phyloP scores from a whole-genome alignment of 2,888 invertebrate genomes.

The Apodemia mormo region DNA sequence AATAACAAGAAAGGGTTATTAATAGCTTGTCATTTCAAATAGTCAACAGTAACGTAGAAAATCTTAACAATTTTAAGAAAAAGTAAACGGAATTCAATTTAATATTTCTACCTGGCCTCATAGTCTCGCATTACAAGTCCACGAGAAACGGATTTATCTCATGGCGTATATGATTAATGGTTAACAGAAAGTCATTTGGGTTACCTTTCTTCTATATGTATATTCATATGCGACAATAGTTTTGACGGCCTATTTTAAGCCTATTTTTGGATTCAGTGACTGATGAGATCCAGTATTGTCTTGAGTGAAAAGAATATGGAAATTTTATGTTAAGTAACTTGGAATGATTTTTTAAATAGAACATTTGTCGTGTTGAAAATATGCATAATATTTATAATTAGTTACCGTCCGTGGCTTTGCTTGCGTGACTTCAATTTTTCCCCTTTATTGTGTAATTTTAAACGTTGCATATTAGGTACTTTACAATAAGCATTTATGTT shows the following conservation, averaged over 20 bases:
- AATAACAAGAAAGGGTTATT: too few species aligned
- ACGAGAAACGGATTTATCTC: conserved; percentile 63
- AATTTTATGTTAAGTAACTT: conserved; percentile 18
- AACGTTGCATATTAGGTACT: too few species aligned
- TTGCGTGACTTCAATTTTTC: too few species aligned
- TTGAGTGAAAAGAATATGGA: conserved; percentile 19
- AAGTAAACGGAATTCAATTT: conserved; percentile 44
- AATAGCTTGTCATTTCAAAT: too few species aligned
- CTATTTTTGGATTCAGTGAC: conserved; percentile 20
- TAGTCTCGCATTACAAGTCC: conserved; percentile 32
- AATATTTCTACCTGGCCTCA: conserved; percentile 43
- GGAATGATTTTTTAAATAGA: too few species aligned
- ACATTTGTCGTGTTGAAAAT: too few species aligned
- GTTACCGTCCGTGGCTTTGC: too few species aligned
- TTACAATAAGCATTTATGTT: too few species aligned
- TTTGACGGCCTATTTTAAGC: conserved; percentile 50
- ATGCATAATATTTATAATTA: too few species aligned
- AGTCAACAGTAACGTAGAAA: neutral
- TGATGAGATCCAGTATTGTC: conserved; percentile 14
- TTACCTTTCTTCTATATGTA: conserved; percentile 54
- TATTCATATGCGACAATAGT: conserved; percentile 63
- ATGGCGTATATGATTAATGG: conserved; percentile 72
- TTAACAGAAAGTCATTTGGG: conserved; percentile 55
- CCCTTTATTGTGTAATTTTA: too few species aligned
- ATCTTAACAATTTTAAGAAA: neutral